phyloP scores from a whole-genome alignment of 2,797 vertebrate species.

The Anas capensis region DNA sequence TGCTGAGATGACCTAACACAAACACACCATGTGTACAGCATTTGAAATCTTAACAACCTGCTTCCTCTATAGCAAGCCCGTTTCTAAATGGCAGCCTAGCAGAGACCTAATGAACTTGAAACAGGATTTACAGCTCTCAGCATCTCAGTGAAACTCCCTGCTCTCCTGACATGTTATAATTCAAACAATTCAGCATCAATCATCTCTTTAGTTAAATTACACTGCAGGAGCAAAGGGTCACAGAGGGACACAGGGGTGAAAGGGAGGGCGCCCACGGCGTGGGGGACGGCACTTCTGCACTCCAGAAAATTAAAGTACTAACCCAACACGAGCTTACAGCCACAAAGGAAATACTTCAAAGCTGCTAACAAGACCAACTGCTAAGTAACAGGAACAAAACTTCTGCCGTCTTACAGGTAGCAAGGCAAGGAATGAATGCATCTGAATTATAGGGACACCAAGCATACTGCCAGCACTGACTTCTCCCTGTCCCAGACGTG shows the following conservation, averaged over 20 bases:
- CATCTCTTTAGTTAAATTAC: neutral
- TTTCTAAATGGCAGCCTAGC: neutral
- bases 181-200: neutral
- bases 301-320: neutral
- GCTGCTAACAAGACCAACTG: neutral
- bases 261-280: neutral
- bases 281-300: neutral
- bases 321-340: neutral
- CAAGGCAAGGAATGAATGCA: neutral
- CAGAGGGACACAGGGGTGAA: neutral
- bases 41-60: neutral
- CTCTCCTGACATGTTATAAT: neutral
- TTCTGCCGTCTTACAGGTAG: neutral
- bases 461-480: neutral
- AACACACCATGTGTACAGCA: rapidly evolving
- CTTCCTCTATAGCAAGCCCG: neutral
- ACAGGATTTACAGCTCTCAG: neutral
- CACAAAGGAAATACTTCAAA: neutral
- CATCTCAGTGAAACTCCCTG: neutral
- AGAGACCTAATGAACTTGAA: neutral
- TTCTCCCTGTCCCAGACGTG: neutral
- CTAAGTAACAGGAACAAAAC: neutral
- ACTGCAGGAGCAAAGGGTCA: neutral
- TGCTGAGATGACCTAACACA: neutral
- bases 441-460: rapidly evolving